Conservation (phyloP, 2,113 vertebrate species). For the Thomomys bottae region DNA sequence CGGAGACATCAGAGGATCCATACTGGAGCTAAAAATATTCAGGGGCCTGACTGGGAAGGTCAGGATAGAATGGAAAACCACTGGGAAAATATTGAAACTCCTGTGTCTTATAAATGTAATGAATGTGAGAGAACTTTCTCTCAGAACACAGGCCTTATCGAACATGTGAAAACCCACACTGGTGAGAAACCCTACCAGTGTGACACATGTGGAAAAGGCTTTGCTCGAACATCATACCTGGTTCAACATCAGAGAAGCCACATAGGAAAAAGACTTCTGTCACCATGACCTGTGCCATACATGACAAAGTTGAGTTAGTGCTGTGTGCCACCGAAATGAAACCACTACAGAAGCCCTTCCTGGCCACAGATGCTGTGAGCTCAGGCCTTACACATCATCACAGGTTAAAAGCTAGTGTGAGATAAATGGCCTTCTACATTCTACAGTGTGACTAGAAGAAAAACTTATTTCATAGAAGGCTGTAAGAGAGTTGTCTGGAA, state of each 20-base stretch:
- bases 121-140: constrained; percentile 72
- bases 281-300: neutral
- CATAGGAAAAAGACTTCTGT: constrained; percentile 18
- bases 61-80: neutral
- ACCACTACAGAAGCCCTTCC: neutral
- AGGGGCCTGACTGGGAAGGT: constrained; percentile 40
- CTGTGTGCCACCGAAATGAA: neutral
- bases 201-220: constrained; percentile 70
- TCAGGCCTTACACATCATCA: neutral
- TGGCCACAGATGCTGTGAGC: neutral
- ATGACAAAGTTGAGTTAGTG: neutral
- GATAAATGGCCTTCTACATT: neutral
- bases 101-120: constrained; percentile 56
- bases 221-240: constrained; percentile 69
- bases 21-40: neutral
- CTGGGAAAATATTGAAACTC: constrained; percentile 3
- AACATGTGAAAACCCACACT: constrained; percentile 74
- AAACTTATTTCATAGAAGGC: neutral
- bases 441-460: neutral
- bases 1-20: constrained; percentile 71
- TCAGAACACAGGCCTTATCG: constrained; percentile 57
- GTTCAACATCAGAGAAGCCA: constrained; percentile 64
- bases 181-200: constrained; percentile 74
- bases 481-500: neutral
- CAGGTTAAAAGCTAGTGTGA: neutral